Conservation (phyloP, 2,113 vertebrate genomes). For the Bambusicola thoracicus region DNA sequence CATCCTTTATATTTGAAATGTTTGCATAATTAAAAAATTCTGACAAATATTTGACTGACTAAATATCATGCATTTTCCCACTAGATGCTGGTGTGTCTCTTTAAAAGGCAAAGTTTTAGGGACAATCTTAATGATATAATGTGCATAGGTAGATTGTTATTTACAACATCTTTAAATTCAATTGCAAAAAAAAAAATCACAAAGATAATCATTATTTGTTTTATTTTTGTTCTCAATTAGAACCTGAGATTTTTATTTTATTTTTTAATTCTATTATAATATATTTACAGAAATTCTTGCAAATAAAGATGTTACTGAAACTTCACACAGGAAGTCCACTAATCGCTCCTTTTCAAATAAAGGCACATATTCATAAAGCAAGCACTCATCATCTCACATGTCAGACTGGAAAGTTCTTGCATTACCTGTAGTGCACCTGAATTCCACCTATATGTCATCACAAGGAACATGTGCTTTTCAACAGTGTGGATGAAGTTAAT, state of each 20-base stretch:
- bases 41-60: background rate
- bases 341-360: background rate
- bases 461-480: background rate
- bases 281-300: background rate
- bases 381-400: background rate
- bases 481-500: background rate
- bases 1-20: background rate
- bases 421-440: background rate
- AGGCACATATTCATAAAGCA: fast-evolving
- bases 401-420: background rate
- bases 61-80: background rate
- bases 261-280: background rate
- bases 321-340: background rate
- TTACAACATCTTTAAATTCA: background rate
- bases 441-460: background rate
- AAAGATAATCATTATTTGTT: background rate
- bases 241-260: background rate
- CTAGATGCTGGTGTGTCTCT: background rate
- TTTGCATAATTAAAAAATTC: background rate
- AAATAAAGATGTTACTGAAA: background rate
- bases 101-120: background rate
- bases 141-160: background rate
- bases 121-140: background rate
- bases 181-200: too few relatives aligned
- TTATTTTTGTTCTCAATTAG: background rate